Evolutionary conservation across 2,113 vertebrate species (phyloP).

Genomic region (Psilopsiagon aymara): DNA sequence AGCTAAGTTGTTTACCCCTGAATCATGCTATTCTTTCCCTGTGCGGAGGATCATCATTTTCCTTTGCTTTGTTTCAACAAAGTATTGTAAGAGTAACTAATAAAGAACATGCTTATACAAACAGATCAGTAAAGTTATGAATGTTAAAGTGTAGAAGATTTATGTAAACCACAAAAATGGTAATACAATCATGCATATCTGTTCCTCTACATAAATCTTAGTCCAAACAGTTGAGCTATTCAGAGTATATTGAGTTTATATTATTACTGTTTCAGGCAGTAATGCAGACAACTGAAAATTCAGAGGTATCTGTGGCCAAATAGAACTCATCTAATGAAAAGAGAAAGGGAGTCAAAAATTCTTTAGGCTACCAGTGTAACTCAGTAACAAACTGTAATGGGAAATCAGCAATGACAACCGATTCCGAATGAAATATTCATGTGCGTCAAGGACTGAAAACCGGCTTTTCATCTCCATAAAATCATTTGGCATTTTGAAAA

Average conservation of each 20-base stretch:
- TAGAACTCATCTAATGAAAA: neutral
- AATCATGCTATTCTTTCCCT: neutral
- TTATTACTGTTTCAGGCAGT: neutral
- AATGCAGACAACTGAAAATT: conserved; percentile 2
- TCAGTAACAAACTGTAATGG: neutral
- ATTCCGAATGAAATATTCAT: neutral
- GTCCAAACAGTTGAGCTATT: neutral
- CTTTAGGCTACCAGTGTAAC: neutral
- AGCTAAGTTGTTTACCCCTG: neutral
- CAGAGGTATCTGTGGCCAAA: neutral
- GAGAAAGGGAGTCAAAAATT: neutral
- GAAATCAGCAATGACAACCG: neutral
- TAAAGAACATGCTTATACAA: neutral
- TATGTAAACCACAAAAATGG: neutral
- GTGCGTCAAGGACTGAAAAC: neutral
- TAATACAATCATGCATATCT: neutral
- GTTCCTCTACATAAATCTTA: neutral
- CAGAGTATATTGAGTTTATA: neutral
- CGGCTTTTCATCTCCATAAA: neutral
- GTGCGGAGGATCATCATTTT: neutral
- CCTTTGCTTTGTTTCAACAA: neutral
- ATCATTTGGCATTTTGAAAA: neutral
- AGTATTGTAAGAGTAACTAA: neutral
- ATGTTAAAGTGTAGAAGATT: neutral
- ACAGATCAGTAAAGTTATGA: neutral